phyloP scores from a whole-genome alignment of 2,797 vertebrate species.

The Sparidentex hasta region DNA sequence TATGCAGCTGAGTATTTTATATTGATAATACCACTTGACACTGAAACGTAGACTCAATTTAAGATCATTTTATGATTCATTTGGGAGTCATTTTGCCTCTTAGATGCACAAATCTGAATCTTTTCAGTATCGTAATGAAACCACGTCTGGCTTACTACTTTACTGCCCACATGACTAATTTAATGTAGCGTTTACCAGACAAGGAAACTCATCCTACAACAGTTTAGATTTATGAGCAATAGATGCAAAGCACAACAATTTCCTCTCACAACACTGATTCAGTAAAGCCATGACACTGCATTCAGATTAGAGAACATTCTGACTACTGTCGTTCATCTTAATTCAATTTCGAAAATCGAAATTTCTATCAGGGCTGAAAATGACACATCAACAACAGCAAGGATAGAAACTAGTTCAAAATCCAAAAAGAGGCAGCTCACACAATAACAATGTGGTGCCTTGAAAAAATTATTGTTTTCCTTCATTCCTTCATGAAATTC shows the following conservation, averaged over 20 bases:
- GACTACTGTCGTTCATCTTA: background rate
- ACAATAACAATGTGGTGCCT: background rate
- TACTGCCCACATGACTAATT: background rate
- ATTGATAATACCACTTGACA: background rate
- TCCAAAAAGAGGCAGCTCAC: background rate
- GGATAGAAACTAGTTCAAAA: background rate
- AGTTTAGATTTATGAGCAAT: background rate
- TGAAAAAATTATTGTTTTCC: background rate
- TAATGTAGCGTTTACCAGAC: background rate
- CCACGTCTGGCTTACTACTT: background rate
- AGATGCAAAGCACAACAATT: conserved; percentile 1
- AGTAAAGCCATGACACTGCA: background rate
- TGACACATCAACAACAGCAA: conserved; percentile 1
- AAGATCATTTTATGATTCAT: background rate
- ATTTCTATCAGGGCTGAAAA: background rate
- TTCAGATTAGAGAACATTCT: conserved; percentile 1
- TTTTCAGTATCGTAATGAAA: background rate
- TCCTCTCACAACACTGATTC: conserved; percentile 16
- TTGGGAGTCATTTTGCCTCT: background rate
- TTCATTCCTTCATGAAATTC: background rate
- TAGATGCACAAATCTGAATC: background rate
- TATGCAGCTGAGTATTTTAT: background rate
- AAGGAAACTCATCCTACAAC: conserved; percentile 13
- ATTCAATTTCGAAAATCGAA: background rate
- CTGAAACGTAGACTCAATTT: background rate